Percentiles rank a stretch among this genome's conserved stretches.
Conservation (phyloP, 2,797 vertebrate genomes). For the Lycodopsis pacificus region DNA sequence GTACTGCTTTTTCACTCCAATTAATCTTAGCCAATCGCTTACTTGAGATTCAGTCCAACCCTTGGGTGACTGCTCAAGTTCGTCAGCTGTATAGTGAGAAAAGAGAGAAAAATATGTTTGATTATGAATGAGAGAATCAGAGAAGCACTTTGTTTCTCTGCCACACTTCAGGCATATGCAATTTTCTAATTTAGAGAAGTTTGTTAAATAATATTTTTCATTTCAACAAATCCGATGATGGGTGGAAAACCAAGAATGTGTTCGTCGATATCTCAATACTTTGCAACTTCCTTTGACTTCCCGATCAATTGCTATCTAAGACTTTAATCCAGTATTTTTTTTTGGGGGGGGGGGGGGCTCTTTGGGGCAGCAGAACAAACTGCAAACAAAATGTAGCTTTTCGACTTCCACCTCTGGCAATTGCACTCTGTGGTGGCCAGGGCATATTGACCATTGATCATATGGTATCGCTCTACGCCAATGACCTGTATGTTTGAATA, state of each 20-base stretch:
- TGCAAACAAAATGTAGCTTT: neutral
- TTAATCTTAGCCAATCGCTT: slow-evolving; percentile 82
- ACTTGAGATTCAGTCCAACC: slow-evolving; percentile 86
- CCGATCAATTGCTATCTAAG: neutral
- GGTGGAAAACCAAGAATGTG: neutral
- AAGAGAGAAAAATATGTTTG: neutral
- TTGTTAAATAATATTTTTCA: neutral
- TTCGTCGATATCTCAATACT: neutral
- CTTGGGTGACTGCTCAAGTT: slow-evolving; percentile 53
- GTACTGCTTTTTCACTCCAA: slow-evolving; percentile 82
- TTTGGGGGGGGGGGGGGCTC: too few relatives aligned
- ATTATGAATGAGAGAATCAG: neutral
- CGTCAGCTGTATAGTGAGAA: slow-evolving; percentile 42
- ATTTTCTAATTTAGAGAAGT: neutral
- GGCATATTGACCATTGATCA: neutral
- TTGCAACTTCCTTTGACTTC: neutral
- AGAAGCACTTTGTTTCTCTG: neutral
- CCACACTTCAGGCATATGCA: too few relatives aligned
- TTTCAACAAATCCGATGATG: neutral
- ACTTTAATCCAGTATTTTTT: too few relatives aligned
- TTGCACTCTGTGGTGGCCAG: neutral
- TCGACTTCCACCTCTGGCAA: neutral
- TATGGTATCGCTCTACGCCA: neutral
- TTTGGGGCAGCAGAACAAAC: too few relatives aligned
- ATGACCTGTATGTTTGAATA: neutral